These are phyloP conservation scores for Drosophila hydei DNA, from an alignment of 1,140 invertebrate species.

Conservation along the genomic window DNA sequence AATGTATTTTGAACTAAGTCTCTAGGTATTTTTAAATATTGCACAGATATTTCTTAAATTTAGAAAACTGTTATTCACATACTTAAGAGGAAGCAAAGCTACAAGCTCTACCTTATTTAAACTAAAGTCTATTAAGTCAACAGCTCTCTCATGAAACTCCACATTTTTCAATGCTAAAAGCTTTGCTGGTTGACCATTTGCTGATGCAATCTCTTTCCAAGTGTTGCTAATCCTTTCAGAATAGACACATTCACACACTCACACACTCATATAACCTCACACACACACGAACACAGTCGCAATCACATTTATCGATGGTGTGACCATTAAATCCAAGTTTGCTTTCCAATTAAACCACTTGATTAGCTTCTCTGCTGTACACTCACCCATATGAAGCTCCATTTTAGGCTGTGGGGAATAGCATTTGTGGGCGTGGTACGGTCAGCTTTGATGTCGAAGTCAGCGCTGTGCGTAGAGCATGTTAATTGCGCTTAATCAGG, in stretches of 20 bases:
- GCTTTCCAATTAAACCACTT: conserved; percentile 80
- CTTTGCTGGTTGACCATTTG: not conserved
- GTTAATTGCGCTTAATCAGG: conserved; percentile 77
- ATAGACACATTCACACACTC: conserved; percentile 23
- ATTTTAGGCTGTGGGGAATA: not conserved
- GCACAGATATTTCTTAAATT: no score
- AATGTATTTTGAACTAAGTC: no score
- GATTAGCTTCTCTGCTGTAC: conserved; percentile 62
- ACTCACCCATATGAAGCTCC: conserved; percentile 9
- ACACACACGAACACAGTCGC: not conserved
- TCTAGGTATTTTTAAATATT: no score
- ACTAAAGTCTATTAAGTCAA: no score
- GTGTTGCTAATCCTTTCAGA: conserved; percentile 34
- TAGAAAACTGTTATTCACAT: no score
- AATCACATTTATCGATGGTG: conserved; percentile 54
- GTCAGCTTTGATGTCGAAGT: conserved; percentile 38
- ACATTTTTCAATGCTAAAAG: not conserved
- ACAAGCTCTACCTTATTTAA: no score
- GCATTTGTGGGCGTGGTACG: conserved; percentile 35
- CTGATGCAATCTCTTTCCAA: not conserved
- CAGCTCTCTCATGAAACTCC: not conserved
- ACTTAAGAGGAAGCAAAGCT: no score
- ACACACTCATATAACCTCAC: conserved; percentile 1
- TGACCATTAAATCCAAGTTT: conserved; percentile 76
- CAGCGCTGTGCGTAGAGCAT: conserved; percentile 67